Conservation (phyloP, 2,797 vertebrate species). For the Simalia tracyae region DNA sequence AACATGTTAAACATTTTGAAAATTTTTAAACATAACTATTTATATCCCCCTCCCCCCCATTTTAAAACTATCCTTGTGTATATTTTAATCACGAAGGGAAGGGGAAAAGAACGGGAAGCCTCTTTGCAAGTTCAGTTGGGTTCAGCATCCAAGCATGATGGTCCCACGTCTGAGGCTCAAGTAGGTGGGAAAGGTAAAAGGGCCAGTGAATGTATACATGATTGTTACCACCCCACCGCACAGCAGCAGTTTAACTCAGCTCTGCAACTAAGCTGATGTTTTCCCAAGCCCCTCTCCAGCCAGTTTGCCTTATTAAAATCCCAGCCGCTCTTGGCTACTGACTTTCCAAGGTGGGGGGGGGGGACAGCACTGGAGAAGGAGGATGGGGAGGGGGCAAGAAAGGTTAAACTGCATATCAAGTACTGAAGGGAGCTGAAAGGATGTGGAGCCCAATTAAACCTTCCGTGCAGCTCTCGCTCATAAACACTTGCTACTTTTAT, state of each 20-base stretch:
- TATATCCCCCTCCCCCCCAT: constrained; percentile 34
- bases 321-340: constrained; percentile 70
- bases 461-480: constrained; percentile 68
- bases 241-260: constrained; percentile 66
- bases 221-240: constrained; percentile 31
- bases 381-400: constrained; percentile 64
- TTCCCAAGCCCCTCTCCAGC: constrained; percentile 64
- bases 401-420: constrained; percentile 84
- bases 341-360: constrained; percentile 1
- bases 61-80: constrained; percentile 7
- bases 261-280: constrained; percentile 63
- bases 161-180: not conserved
- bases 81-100: constrained; percentile 35
- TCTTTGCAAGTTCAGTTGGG: constrained; percentile 22
- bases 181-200: constrained; percentile 28
- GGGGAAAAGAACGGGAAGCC: constrained; percentile 17
- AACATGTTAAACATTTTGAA: not conserved
- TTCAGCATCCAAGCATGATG: constrained; percentile 23
- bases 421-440: constrained; percentile 77
- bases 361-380: not conserved
- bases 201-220: constrained; percentile 48
- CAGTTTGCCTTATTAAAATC: constrained; percentile 70
- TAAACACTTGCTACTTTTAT: constrained; percentile 74
- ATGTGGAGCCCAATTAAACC: constrained; percentile 85
- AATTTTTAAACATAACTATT: not conserved